phyloP scores from a whole-genome alignment of 2,113 vertebrate genomes.

The Piprites chloris region DNA sequence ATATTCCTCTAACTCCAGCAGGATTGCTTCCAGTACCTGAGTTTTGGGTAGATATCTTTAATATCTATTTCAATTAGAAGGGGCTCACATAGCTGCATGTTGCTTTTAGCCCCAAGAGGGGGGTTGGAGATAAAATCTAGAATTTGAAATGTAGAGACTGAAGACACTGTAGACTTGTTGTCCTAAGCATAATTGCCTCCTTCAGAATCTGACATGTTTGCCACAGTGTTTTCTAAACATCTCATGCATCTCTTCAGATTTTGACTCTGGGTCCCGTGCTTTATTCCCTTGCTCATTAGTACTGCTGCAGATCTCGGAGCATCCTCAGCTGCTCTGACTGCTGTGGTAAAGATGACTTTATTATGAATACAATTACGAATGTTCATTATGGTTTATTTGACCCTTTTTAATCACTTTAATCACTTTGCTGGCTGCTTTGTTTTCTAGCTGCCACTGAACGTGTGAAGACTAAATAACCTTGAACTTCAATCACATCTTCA shows the following conservation, averaged over 20 bases:
- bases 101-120: background rate
- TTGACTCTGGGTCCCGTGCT: background rate
- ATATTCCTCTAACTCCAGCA: background rate
- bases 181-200: background rate
- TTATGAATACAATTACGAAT: background rate
- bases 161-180: background rate
- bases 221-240: background rate
- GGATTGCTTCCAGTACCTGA: background rate
- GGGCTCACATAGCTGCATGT: background rate
- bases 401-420: constrained; percentile 5
- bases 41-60: background rate
- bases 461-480: background rate
- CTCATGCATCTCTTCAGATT: background rate
- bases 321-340: background rate
- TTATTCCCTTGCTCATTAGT: background rate
- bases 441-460: background rate
- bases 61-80: background rate
- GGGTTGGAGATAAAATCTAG: background rate
- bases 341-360: background rate
- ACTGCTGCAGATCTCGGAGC: background rate
- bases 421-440: background rate
- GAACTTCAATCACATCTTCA: background rate
- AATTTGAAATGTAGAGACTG: background rate
- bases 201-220: background rate
- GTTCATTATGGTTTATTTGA: constrained; percentile 20